Evolutionary conservation across 2,113 vertebrate genomes (phyloP), one percentile per base, ranked within the genome.

Genomic region (Zosterops hypoxanthus): DNA sequence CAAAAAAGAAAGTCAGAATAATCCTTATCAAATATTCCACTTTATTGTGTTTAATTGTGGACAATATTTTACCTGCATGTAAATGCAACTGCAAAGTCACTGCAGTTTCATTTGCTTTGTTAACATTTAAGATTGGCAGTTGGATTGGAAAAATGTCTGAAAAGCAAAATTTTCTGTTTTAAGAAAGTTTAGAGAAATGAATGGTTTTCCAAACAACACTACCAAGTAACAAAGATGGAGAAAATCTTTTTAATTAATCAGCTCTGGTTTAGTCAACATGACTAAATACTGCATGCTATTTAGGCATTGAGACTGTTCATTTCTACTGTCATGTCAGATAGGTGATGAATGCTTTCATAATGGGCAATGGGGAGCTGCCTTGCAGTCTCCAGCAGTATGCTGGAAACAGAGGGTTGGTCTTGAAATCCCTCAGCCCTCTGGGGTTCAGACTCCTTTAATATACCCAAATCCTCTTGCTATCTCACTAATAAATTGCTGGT

Each of bases 1-100:
- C 94, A 39, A 70, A 89, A 88, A 77, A 96, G 39, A 94, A 64
- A 81, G 46, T 96, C 53, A 91, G 69, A 90, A 56, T 70, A 71
- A 91, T 34, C 28, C 39, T 69, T 78, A 49, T 44, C 72, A 60
- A 87, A 92, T 69, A 12, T 77, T 65, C 9, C 2, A 20, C 33
- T 57, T 94, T 33, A 17, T 46, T 26, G 10, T 44, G 29, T 64
- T 89, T 52, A n/a, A 28, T 64, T 83, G 39, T 73, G 82, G 80
- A 76, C 34, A 84, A 59, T 36, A 26, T 24, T 73, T 28, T 80
- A 39, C 33, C 24, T 77, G 82, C 25, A 52, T 71, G 46, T 49
- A 80, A 84, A 82, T 25, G 39, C 21, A 90, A 80, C 34, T 41
- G n/a, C 18, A 66, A 86, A 95, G 59, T 93, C 77, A 47, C 28